phyloP scores from a whole-genome alignment of 2,113 vertebrate genomes.

The Psittacula cyanocephala region DNA sequence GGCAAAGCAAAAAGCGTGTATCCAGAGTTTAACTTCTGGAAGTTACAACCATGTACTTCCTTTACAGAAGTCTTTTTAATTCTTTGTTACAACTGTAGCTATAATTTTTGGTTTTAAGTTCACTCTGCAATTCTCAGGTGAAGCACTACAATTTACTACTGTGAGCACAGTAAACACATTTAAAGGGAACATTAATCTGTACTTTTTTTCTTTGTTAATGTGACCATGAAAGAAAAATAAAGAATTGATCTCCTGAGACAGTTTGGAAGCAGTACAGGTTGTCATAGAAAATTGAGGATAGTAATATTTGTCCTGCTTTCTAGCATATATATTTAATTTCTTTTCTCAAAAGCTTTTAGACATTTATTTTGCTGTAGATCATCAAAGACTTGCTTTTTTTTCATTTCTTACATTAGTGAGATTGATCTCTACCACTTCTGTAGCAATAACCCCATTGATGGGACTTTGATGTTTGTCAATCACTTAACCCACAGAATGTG shows the following conservation, averaged over 20 bases:
- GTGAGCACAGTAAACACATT: constrained; percentile 15
- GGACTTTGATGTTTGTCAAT: neutral
- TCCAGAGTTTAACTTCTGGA: neutral
- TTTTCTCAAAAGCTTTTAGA: constrained; percentile 14
- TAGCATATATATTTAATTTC: neutral
- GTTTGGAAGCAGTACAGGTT: neutral
- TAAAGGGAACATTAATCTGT: neutral
- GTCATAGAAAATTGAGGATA: constrained; percentile 11
- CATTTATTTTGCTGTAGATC: neutral
- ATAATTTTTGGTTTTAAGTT: neutral
- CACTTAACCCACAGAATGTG: neutral
- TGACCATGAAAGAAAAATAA: constrained; percentile 21
- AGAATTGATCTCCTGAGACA: neutral
- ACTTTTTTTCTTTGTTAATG: neutral
- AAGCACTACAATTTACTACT: neutral
- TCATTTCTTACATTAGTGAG: neutral
- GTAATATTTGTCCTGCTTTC: constrained; percentile 29
- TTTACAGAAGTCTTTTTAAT: neutral
- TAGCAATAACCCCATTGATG: neutral
- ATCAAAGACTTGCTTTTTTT: neutral
- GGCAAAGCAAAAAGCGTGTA: neutral
- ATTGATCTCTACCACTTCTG: neutral
- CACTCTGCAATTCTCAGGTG: neutral
- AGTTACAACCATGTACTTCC: neutral
- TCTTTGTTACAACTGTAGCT: neutral